Evolutionary conservation across 2,797 vertebrate species (phyloP).

Genomic region (Jordanella pulchra): DNA sequence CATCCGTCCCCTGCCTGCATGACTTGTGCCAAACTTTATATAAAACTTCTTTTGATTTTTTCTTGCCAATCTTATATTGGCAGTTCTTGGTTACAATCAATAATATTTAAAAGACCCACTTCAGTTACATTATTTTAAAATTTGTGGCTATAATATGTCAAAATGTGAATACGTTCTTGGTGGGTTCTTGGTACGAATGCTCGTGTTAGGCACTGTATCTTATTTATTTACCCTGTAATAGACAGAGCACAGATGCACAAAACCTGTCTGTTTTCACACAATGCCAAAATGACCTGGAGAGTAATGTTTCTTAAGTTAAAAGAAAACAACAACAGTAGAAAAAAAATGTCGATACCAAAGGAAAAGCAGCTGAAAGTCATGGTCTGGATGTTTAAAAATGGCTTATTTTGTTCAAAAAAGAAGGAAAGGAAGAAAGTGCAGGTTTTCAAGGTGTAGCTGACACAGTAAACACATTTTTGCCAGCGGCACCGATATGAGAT

Average conservation of each 20-base stretch:
- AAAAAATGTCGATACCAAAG: constrained; percentile 42
- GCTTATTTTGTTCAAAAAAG: constrained; percentile 46
- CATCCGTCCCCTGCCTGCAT: no score
- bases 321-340: background rate
- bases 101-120: no score
- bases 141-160: background rate
- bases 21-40: no score
- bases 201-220: background rate
- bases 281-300: constrained; percentile 23
- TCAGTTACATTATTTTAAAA: no score
- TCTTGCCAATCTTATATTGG: background rate
- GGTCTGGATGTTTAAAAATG: constrained; percentile 35
- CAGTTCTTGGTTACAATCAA: background rate
- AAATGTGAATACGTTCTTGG: background rate
- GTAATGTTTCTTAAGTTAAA: constrained; percentile 20
- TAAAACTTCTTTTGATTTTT: no score
- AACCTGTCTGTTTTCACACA: background rate
- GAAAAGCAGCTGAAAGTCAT: constrained; percentile 46
- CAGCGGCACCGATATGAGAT: constrained; percentile 24
- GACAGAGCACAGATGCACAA: constrained; percentile 17
- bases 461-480: constrained; percentile 28
- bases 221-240: background rate
- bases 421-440: constrained; percentile 16
- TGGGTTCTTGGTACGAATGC: background rate
- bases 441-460: constrained; percentile 50